Percentiles rank a stretch among this genome's conserved stretches.
Conservation (phyloP, 2,797 vertebrate genomes). For the Ara ararauna region DNA sequence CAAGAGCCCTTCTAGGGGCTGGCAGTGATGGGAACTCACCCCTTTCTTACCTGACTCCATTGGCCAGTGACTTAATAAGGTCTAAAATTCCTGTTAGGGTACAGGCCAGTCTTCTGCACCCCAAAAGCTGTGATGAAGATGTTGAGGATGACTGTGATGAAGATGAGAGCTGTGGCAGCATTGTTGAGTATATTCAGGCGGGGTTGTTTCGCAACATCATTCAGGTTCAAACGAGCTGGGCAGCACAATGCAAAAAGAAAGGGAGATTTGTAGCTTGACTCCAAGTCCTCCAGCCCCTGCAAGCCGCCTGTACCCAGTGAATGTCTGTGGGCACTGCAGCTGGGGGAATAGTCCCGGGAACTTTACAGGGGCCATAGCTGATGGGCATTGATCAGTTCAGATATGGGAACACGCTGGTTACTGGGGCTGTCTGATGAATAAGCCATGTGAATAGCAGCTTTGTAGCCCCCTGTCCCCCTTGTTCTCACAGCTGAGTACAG, state of each 20-base stretch:
- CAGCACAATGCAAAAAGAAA: background rate
- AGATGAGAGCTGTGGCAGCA: slow-evolving; percentile 82
- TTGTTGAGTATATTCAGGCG: slow-evolving; percentile 89
- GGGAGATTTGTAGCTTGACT: background rate
- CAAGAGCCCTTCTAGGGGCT: background rate
- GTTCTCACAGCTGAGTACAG: background rate
- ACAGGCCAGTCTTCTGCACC: slow-evolving; percentile 87
- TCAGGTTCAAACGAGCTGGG: slow-evolving; percentile 88
- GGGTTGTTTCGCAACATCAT: slow-evolving; percentile 84
- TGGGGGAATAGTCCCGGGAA: background rate
- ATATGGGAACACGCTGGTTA: rapidly evolving
- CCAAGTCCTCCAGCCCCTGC: background rate
- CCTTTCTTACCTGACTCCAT: slow-evolving; percentile 44
- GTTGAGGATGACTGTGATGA: slow-evolving; percentile 89
- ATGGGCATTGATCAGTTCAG: background rate
- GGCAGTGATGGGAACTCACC: background rate
- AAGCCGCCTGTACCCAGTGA: background rate
- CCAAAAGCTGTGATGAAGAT: slow-evolving; percentile 92
- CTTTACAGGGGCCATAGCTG: background rate
- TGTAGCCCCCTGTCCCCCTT: background rate
- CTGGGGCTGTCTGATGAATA: background rate
- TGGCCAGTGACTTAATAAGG: slow-evolving; percentile 39
- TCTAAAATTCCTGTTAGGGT: slow-evolving; percentile 73
- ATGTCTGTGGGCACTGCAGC: too few species aligned
- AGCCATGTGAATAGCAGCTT: background rate